Evolutionary conservation across 2,113 vertebrate species (phyloP), one percentile per base, ranked within the genome.

Genomic region (Meleagris gallopavo): DNA sequence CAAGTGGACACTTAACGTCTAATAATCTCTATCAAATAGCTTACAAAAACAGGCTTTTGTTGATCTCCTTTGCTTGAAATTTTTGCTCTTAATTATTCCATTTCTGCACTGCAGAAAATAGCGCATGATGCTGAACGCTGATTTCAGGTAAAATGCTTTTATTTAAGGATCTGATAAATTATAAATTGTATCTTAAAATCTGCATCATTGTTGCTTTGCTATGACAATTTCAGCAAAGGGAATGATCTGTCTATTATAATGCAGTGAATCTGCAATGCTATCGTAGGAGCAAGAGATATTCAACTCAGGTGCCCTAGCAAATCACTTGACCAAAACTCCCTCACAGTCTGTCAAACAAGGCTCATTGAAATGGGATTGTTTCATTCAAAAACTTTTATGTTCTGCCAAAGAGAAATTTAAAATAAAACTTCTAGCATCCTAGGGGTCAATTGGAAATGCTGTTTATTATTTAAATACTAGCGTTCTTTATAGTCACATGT

Each of bases 151-250:
- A 54, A 76, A 88, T 27, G 13, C 65, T 88, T 88, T 38, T 83
- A 43, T 66, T 83, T 62, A 92, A 93, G 27, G 27, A 77, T 48
- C 13, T 88, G 82, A 88, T 67, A 60, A 61, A 88, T 93, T 85
- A 82, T 41, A 94, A 85, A 89, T 40, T 45, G 3, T 43, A 79
- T 43, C 71, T 82, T 69, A 75, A 91, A 89, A 85, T 90, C 58
- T 91, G 52, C 34, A 71, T 85, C 89, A 82, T 41, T 69, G 43
- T 82, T 88, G 43, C 54, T 87, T 85, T 83, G 66, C 34, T 79
- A 72, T 55, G 58, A 34, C 40, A 93, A 79, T 69, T 94, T 40
- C 66, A 93, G 82, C 3, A 9, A 85, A 85, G 43, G 62, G 67
- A 93, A 60, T 61, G 72, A 83, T 83, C n/a, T 72, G 20, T 64